A percentile compares a stretch with the other conserved stretches of the same genome.
phyloP scores from a whole-genome alignment of 2,113 vertebrate species.

The Plestiodon gilberti region DNA sequence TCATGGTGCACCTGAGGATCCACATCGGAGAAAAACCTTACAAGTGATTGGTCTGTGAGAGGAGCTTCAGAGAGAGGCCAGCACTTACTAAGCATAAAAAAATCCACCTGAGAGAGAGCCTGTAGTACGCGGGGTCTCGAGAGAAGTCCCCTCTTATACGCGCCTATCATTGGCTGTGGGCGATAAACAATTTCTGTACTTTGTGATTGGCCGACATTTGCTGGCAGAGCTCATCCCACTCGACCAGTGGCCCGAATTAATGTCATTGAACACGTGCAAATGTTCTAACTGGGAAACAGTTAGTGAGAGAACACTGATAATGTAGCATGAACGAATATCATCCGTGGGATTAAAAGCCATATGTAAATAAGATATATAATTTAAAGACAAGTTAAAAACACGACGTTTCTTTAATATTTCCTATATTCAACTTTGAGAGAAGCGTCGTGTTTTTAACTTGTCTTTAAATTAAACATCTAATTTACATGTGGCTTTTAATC shows the following conservation, averaged over 20 bases:
- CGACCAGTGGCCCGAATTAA: background rate
- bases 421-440: too few relatives aligned
- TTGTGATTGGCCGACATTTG: background rate
- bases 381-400: too few relatives aligned
- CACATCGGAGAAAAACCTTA: conserved; percentile 72
- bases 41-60: conserved; percentile 76
- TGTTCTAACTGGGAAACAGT: background rate
- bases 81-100: conserved; percentile 78
- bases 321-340: too few relatives aligned
- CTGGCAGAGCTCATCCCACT: background rate
- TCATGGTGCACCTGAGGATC: conserved; percentile 67
- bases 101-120: conserved; percentile 70
- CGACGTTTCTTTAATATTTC: too few relatives aligned
- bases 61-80: conserved; percentile 78
- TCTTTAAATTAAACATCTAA: too few relatives aligned
- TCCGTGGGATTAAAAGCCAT: too few relatives aligned
- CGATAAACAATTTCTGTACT: background rate
- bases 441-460: too few relatives aligned
- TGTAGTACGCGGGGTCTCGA: background rate
- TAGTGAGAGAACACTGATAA: too few relatives aligned
- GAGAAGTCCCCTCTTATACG: background rate
- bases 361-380: too few relatives aligned
- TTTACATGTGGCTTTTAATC: too few relatives aligned
- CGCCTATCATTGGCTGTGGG: background rate
- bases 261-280: background rate